Conservation (phyloP, 2,113 vertebrate species). For the Thymallus thymallus region DNA sequence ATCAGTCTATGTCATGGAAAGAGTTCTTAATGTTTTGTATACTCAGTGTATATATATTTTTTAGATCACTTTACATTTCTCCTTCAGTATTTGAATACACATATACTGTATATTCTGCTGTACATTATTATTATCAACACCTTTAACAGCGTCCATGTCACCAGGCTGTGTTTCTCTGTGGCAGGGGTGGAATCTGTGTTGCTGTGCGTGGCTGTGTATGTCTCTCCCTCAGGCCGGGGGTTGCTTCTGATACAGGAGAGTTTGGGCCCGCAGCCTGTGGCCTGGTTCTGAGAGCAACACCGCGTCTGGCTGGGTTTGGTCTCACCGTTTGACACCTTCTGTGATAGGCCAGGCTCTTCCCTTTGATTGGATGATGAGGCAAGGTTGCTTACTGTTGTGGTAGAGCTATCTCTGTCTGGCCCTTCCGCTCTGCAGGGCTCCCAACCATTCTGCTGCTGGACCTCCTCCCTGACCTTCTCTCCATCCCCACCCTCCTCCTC, state of each 20-base stretch:
- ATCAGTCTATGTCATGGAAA: too few species aligned
- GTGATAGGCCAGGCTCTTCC: background rate
- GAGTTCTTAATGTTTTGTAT: too few species aligned
- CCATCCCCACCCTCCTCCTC: slow-evolving; percentile 29
- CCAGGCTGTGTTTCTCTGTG: slow-evolving; percentile 50
- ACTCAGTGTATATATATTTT: too few species aligned
- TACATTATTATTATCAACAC: slow-evolving; percentile 11
- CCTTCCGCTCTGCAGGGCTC: slow-evolving; percentile 15
- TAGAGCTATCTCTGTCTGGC: slow-evolving; percentile 10
- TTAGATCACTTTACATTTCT: too few species aligned
- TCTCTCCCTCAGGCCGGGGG: background rate
- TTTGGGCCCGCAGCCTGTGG: background rate
- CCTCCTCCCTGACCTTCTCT: slow-evolving; percentile 36
- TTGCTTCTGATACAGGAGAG: background rate
- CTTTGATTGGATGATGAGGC: slow-evolving; percentile 43
- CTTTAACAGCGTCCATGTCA: slow-evolving; percentile 49
- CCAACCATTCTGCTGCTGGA: slow-evolving; percentile 51
- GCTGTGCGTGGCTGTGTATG: slow-evolving; percentile 9
- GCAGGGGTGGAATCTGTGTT: slow-evolving; percentile 25
- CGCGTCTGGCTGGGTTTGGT: slow-evolving; percentile 34
- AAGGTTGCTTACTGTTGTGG: slow-evolving; percentile 20
- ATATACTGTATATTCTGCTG: background rate
- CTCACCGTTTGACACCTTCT: slow-evolving; percentile 6
- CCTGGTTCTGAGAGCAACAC: slow-evolving; percentile 25
- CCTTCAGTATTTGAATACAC: too few species aligned